phyloP scores from a whole-genome alignment of 2,888 invertebrate genomes.

The Acronicta aceris region DNA sequence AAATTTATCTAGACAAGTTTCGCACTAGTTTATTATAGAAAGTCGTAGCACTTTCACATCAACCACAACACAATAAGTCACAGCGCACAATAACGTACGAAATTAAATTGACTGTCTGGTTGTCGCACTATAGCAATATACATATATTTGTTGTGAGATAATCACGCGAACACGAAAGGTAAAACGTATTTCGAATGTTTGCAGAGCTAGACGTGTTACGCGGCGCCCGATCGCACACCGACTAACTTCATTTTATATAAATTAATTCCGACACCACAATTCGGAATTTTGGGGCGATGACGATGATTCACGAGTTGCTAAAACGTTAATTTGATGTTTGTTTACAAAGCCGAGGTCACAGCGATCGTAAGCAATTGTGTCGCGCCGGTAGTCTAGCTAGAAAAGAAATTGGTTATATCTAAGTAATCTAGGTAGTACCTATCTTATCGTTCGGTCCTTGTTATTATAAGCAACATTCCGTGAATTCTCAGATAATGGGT shows the following conservation, averaged over 20 bases:
- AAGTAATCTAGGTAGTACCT: constrained; percentile 4
- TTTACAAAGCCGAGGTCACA: constrained; percentile 53
- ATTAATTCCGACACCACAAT: constrained; percentile 37
- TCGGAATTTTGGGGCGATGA: constrained; percentile 52
- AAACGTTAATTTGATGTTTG: constrained; percentile 49
- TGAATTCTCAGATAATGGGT: constrained; percentile 12
- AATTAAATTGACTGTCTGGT: constrained; percentile 49
- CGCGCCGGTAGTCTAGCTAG: constrained; percentile 7
- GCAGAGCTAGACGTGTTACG: constrained; percentile 40
- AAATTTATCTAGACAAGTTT: constrained; percentile 52
- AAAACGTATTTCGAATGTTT: constrained; percentile 7
- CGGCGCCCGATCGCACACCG: constrained; percentile 38
- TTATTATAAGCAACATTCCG: constrained; percentile 23
- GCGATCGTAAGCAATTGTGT: constrained; percentile 25
- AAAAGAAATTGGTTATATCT: background rate
- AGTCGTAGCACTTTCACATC: constrained; percentile 74
- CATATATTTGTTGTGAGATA: constrained; percentile 38
- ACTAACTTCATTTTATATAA: constrained; percentile 48
- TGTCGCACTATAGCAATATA: constrained; percentile 63
- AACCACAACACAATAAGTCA: constrained; percentile 56
- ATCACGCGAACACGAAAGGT: constrained; percentile 30
- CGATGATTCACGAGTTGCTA: constrained; percentile 53
- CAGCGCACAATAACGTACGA: constrained; percentile 46
- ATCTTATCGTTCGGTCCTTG: constrained; percentile 17
- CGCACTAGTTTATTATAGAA: constrained; percentile 69